These are phyloP conservation scores for Plestiodon gilberti DNA, from an alignment of 2,113 vertebrate species.

Conservation along the genomic window DNA sequence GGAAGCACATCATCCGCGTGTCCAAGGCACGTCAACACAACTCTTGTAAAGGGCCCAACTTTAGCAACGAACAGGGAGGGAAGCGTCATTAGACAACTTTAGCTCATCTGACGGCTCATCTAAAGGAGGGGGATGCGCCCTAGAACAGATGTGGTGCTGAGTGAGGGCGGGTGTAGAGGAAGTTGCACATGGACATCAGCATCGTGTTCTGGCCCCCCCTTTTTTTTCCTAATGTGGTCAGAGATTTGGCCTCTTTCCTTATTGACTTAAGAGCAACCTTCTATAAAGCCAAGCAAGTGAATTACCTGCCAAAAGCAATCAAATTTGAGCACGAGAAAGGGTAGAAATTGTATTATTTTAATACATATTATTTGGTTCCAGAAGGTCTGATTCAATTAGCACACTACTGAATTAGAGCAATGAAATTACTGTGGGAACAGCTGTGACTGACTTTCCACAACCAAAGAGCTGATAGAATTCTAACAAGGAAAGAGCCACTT, in stretches of 20 bases:
- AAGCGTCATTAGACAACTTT: rapidly evolving
- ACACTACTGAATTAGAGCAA: slow-evolving; percentile 67
- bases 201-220: background rate
- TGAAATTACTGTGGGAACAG: slow-evolving; percentile 55
- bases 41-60: background rate
- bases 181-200: background rate
- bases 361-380: slow-evolving; percentile 59
- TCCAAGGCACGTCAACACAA: slow-evolving; percentile 3
- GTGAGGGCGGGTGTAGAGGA: rapidly evolving
- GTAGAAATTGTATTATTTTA: slow-evolving; percentile 57
- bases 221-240: background rate
- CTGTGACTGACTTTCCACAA: slow-evolving; percentile 24
- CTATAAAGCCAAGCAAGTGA: slow-evolving; percentile 33
- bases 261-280: slow-evolving; percentile 36
- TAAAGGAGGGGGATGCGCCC: background rate
- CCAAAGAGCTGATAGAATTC: slow-evolving; percentile 44
- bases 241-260: background rate
- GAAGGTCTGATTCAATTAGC: slow-evolving; percentile 66
- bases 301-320: slow-evolving; percentile 55
- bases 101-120: rapidly evolving
- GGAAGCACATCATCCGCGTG: background rate
- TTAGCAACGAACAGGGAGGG: rapidly evolving
- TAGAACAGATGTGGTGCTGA: background rate
- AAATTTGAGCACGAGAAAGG: slow-evolving; percentile 43
- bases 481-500: background rate